A percentile compares a stretch with the other conserved stretches of the same genome.
Conservation (phyloP, 2,797 vertebrate genomes). For the Cuniculus paca region DNA sequence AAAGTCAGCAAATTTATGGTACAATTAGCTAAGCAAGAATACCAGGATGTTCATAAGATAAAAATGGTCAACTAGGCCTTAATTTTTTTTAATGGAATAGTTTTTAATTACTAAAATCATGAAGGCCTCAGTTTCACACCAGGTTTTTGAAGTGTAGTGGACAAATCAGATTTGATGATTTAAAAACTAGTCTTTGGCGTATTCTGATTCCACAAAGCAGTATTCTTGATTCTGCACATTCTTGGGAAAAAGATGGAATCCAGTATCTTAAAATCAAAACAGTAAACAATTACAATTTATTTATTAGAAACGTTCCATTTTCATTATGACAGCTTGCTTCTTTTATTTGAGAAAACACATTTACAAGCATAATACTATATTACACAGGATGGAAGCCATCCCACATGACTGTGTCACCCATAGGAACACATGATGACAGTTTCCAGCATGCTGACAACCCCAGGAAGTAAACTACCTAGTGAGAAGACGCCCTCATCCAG, state of each 20-base stretch:
- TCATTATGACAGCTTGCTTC: not conserved
- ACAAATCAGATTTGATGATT: not conserved
- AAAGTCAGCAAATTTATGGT: not conserved
- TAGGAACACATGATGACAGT: not conserved
- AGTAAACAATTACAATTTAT: not conserved
- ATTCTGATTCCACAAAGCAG: not conserved
- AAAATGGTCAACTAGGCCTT: not conserved
- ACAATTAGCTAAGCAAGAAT: not conserved
- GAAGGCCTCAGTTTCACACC: not conserved
- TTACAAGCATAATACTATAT: not conserved
- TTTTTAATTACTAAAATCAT: slow-evolving; percentile 15
- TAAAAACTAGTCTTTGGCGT: not conserved
- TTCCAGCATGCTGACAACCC: not conserved
- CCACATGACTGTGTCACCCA: not conserved
- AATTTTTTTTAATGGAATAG: not conserved
- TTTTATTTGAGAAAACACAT: slow-evolving; percentile 16
- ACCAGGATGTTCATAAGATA: not conserved
- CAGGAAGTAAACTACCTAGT: not conserved
- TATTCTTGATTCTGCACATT: not conserved
- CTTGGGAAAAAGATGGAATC: not conserved
- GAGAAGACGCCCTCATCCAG: not conserved
- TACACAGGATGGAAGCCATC: not conserved
- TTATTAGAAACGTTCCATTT: not conserved
- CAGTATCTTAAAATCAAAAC: not conserved
- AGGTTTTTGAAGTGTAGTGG: not conserved